phyloP scores from a whole-genome alignment of 35 echinoderm and acorn worm species.

The Anneissia japonica region DNA sequence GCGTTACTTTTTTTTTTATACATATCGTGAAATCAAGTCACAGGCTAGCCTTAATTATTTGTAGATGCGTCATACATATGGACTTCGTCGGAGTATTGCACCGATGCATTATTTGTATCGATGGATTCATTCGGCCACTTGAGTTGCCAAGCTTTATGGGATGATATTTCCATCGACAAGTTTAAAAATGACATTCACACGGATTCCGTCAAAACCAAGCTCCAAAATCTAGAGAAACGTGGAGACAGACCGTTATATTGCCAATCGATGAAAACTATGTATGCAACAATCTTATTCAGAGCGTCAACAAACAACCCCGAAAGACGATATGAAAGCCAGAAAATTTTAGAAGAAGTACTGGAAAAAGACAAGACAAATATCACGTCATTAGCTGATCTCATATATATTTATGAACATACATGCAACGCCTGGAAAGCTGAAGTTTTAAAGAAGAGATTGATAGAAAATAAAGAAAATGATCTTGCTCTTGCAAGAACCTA shows the following conservation, averaged over 20 bases:
- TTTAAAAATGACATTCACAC: not conserved
- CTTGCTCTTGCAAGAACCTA: conserved; percentile 43
- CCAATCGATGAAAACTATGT: not conserved
- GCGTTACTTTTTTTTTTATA: too few relatives aligned
- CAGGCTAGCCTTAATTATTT: too few relatives aligned
- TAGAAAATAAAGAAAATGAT: not conserved
- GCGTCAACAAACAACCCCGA: not conserved
- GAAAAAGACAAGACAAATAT: not conserved
- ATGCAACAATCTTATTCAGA: not conserved
- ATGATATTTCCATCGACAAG: not conserved
- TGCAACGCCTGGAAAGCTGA: not conserved
- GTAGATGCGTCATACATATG: too few relatives aligned
- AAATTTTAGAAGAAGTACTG: not conserved
- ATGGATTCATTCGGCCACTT: not conserved
- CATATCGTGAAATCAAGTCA: too few relatives aligned
- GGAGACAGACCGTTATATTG: not conserved
- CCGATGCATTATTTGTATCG: too few relatives aligned
- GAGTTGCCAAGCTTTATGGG: not conserved
- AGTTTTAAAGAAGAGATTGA: not conserved
- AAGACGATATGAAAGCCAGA: not conserved
- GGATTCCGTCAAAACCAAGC: not conserved
- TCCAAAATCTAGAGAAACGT: not conserved
- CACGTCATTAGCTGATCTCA: not conserved
- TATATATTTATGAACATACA: not conserved
- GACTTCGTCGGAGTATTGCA: too few relatives aligned